Base-by-base conservation (phyloP, 2,888 invertebrate species). In the Bembecia ichneumoniformis region DNA sequence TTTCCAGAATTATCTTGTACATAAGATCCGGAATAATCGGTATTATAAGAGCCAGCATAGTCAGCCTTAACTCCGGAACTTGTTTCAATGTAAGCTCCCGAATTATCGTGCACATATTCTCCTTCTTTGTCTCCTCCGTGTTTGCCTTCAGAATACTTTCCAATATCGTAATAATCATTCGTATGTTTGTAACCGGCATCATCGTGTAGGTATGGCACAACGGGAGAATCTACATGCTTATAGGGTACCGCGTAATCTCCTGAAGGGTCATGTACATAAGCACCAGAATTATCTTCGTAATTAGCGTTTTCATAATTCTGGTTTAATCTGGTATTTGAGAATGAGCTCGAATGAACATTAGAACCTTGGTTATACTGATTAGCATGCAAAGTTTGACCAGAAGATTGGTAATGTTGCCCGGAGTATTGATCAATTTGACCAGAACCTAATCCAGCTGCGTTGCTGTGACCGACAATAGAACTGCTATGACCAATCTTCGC, bases 161-260 rank as follows among this genome's bases (percentile, higher is more conserved):
- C 76, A 50, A 58, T 57, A 50, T 80, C 75, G 36, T 74, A 69
- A 51, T 72, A 71, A 49, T 75, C 72, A 40, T 63, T 63, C 4
- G 68, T 62, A 4, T 77, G 68, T 59, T 76, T 77, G 53, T 81
- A 81, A 34, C 60, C 66, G 14, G 66, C 56, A 40, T 63, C 71
- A n/a, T 71, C 64, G 47, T 84, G 86, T 1, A 68, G 49, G 52
- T 88, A 87, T 3, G 82, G 79, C n/a, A 69, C 74, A 5, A 61
- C 66, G 28, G 77, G 75, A 0, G 81, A 71, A 34, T 68, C 75
- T n/a, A 72, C 57, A 53, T 88, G 87, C 52, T 64, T 74, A 58
- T 88, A 88, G 14, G 86, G 84, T 50, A 71, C 75, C 1, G 84
- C 86, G 40, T 74, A 69, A 51, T 88, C 87, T 34, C 87, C 87